Evolutionary conservation across 2,888 invertebrate species (phyloP).

Genomic region (Ochropleura leucogaster): DNA sequence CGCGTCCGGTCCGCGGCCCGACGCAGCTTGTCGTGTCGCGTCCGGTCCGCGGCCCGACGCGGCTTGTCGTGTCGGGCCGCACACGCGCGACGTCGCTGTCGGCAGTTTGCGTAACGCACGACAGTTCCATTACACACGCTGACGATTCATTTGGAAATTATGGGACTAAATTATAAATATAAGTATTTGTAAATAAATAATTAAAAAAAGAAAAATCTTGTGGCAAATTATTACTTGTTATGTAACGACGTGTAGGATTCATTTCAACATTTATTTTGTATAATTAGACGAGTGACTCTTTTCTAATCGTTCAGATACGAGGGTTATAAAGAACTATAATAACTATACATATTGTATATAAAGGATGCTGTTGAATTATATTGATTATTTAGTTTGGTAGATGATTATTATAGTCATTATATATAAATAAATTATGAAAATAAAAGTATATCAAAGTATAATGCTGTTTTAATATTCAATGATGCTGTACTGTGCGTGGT

Average conservation of each 20-base stretch:
- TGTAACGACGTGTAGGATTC: conserved; percentile 81
- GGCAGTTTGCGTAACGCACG: conserved; percentile 46
- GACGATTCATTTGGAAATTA: conserved; percentile 85
- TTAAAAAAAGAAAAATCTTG: conserved; percentile 81
- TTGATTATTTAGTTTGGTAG: conserved; percentile 89
- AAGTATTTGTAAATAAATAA: conserved; percentile 89
- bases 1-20: neutral
- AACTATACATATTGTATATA: conserved; percentile 90
- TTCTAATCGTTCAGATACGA: conserved; percentile 79
- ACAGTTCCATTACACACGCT: conserved; percentile 74
- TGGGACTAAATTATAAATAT: conserved; percentile 89
- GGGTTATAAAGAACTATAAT: conserved; percentile 78
- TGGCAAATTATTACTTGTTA: conserved; percentile 90
- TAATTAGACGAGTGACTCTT: conserved; percentile 78
- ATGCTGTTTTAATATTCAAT: conserved; percentile 35
- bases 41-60: neutral
- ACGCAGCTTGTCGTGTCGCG: neutral
- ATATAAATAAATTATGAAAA: conserved; percentile 87
- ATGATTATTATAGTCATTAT: conserved; percentile 90
- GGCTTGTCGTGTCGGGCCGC: neutral
- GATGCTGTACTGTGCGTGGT: too few species aligned
- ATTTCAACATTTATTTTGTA: conserved; percentile 84
- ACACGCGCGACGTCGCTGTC: conserved; percentile 14
- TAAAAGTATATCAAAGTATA: conserved; percentile 89
- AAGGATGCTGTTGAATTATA: conserved; percentile 90